These are phyloP conservation scores for Aphelenchoides bicaudatus DNA, from an alignment of 2,888 invertebrate species.

Conservation along the genomic window DNA sequence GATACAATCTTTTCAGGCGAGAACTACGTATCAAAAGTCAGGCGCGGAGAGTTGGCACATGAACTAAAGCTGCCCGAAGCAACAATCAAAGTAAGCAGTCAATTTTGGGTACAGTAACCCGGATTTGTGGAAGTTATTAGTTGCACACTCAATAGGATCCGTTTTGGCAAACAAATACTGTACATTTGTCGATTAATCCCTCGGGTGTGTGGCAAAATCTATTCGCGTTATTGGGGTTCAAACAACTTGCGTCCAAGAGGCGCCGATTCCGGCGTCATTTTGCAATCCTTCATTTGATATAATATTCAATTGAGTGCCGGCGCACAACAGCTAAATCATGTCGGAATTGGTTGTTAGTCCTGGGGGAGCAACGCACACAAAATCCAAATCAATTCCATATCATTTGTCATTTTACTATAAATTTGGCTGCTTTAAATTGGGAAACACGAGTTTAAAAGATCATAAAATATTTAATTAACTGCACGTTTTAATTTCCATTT, in stretches of 20 bases:
- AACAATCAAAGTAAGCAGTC: constrained; percentile 81
- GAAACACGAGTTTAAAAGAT: not conserved
- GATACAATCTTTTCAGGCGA: no score
- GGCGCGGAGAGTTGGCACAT: constrained; percentile 87
- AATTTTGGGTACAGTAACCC: not conserved
- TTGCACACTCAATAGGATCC: not conserved
- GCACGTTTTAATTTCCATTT: constrained; percentile 10
- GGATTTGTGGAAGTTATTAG: not conserved
- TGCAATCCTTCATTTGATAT: not conserved
- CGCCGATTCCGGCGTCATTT: not conserved
- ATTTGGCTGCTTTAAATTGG: not conserved
- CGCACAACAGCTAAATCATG: constrained; percentile 8
- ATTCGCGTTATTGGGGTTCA: not conserved
- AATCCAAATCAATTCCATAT: constrained; percentile 7
- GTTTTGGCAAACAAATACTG: not conserved
- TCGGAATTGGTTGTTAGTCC: not conserved
- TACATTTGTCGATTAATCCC: not conserved
- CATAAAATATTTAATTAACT: no score
- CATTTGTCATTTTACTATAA: constrained; percentile 5
- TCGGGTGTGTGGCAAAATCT: no score
- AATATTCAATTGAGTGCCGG: not conserved
- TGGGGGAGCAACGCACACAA: not conserved
- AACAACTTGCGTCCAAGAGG: not conserved
- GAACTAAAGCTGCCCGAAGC: constrained; percentile 89
- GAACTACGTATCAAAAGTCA: constrained; percentile 91